phyloP scores from a whole-genome alignment of 35 echinoderm and acorn worm genomes.

The Lytechinus variegatus region DNA sequence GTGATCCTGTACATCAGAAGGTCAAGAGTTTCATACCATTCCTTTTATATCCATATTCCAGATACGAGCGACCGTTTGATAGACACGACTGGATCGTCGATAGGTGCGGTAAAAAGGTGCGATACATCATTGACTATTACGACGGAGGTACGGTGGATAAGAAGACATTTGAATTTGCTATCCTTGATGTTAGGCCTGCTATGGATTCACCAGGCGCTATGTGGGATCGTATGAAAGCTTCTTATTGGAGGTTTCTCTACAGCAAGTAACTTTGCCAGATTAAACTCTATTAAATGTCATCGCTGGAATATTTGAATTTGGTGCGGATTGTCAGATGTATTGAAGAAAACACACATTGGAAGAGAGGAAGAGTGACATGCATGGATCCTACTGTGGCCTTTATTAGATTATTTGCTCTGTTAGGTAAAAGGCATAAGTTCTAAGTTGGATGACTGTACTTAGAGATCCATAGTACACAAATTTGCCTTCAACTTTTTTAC shows the following conservation, averaged over 20 bases:
- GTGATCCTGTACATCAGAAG: too few species aligned
- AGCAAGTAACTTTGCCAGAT: neutral
- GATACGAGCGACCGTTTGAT: constrained; percentile 95
- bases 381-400: too few species aligned
- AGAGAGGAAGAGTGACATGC: neutral
- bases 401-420: too few species aligned
- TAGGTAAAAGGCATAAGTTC: too few species aligned
- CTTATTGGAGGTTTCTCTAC: constrained; percentile 84
- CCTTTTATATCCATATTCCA: neutral
- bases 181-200: constrained; percentile 93
- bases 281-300: neutral
- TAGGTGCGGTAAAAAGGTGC: constrained; percentile 85
- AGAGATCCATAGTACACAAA: neutral
- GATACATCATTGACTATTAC: constrained; percentile 98
- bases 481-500: neutral
- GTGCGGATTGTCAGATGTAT: neutral
- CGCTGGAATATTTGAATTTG: neutral
- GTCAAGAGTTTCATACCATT: neutral
- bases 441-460: neutral
- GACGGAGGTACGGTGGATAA: constrained; percentile 85
- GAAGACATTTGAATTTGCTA: constrained; percentile 78
- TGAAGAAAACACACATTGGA: neutral
- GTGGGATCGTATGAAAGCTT: constrained; percentile 98
- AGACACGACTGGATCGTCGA: constrained; percentile 96
- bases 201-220: constrained; percentile 84